Percentiles rank a stretch among this genome's conserved stretches.
Evolutionary conservation across 2,797 vertebrate genomes (phyloP).

Genomic region (Momotus momota): DNA sequence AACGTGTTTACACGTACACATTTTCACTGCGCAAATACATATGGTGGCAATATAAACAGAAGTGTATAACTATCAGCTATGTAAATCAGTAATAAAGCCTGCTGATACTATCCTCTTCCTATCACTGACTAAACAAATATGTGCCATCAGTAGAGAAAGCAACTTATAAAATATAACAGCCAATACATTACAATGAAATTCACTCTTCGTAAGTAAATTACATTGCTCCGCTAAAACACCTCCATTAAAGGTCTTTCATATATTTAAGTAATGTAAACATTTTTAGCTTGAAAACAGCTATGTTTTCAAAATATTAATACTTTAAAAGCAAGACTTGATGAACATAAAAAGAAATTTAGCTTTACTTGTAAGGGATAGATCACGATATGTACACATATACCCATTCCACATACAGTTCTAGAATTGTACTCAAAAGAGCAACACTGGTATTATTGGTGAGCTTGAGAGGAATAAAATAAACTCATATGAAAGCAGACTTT

Average conservation of each 20-base stretch:
- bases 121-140: background rate
- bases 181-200: background rate
- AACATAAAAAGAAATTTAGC: background rate
- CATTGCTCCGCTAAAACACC: background rate
- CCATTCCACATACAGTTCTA: background rate
- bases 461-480: background rate
- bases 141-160: background rate
- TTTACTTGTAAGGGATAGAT: background rate
- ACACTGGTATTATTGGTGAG: fast-evolving
- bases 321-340: background rate
- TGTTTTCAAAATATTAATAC: background rate
- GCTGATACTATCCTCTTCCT: background rate
- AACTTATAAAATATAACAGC: background rate
- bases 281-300: background rate
- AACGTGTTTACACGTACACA: background rate
- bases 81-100: background rate
- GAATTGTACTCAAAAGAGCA: background rate
- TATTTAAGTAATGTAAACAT: background rate
- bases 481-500: background rate
- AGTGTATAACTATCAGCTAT: background rate
- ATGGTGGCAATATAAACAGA: background rate
- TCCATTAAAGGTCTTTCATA: background rate
- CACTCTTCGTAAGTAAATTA: background rate
- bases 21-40: background rate
- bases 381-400: background rate